phyloP scores from a whole-genome alignment of 2,888 invertebrate species.

The Cryptosula pallasiana region DNA sequence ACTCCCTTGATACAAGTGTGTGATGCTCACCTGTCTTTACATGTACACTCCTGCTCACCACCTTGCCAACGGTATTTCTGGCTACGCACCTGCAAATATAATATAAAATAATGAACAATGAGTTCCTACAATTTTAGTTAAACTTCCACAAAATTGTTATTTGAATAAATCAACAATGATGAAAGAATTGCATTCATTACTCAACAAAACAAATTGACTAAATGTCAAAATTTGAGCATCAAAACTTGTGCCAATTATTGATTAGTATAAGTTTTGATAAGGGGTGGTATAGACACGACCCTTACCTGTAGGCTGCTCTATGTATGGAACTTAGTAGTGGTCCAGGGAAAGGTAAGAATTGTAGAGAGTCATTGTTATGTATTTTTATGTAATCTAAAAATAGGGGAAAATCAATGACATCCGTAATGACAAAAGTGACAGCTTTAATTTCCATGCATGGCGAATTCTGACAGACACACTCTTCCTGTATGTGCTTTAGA shows the following conservation, averaged over 20 bases:
- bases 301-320: conserved; percentile 17
- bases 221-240: too few relatives aligned
- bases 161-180: too few relatives aligned
- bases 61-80: background rate
- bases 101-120: too few relatives aligned
- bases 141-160: too few relatives aligned
- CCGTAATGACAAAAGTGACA: background rate
- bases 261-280: too few relatives aligned
- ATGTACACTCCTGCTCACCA: conserved; percentile 14
- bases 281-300: too few relatives aligned
- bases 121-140: too few relatives aligned
- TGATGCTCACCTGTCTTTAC: conserved; percentile 7
- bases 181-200: too few relatives aligned
- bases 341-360: conserved; percentile 7
- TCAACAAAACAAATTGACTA: too few relatives aligned
- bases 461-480: background rate
- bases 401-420: background rate
- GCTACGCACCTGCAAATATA: background rate
- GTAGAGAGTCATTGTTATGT: conserved; percentile 8
- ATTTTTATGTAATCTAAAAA: conserved; percentile 12
- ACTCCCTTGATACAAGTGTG: background rate
- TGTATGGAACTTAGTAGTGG: background rate
- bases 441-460: background rate
- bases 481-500: background rate
- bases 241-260: too few relatives aligned